Conservation (phyloP, 2,888 invertebrate species). For the Rhopalosiphum nymphaeae region DNA sequence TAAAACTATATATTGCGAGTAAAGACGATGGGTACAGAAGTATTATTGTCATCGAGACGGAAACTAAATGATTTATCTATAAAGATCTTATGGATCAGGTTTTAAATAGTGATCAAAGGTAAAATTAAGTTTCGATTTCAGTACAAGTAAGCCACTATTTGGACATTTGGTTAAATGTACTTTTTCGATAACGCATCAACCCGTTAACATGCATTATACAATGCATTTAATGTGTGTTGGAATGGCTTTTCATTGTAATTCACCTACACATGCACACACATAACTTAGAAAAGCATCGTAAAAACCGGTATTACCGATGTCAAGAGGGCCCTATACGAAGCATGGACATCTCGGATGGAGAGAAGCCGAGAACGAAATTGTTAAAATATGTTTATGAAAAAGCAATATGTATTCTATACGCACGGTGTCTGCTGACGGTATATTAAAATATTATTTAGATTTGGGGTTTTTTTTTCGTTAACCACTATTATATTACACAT, state of each 20-base stretch:
- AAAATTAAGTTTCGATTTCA: neutral
- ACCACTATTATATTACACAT: neutral
- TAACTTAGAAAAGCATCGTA: conserved; percentile 1
- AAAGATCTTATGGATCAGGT: neutral
- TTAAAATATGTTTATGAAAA: neutral
- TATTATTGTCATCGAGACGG: neutral
- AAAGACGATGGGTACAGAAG: neutral
- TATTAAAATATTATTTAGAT: conserved; percentile 16
- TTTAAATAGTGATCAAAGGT: neutral
- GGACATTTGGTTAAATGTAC: neutral
- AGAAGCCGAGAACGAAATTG: neutral
- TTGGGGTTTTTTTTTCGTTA: neutral
- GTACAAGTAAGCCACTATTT: neutral
- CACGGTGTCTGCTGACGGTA: neutral
- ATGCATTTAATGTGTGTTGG: neutral
- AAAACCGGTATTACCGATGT: conserved; percentile 20
- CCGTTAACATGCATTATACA: neutral
- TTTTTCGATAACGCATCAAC: neutral
- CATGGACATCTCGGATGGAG: too few species aligned
- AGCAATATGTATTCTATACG: neutral
- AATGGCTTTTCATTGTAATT: neutral
- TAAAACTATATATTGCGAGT: neutral
- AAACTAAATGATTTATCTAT: neutral
- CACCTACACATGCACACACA: neutral
- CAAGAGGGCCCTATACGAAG: neutral